phyloP scores from a whole-genome alignment of 2,113 vertebrate genomes.

The Oryctolagus cuniculus region DNA sequence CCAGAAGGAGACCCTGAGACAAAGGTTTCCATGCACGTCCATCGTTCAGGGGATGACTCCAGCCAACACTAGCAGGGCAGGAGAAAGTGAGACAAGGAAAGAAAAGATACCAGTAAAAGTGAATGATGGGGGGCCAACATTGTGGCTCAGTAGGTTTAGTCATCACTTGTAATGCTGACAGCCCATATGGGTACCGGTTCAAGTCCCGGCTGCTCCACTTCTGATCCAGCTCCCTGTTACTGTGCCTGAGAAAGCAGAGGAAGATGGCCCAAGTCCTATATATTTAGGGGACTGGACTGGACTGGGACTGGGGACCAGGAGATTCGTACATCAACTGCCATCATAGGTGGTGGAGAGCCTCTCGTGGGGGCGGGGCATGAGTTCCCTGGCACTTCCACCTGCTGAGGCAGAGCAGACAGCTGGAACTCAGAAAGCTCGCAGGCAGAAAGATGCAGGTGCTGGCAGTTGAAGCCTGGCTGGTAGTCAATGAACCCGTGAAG shows the following conservation, averaged over 20 bases:
- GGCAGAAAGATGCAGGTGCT: neutral
- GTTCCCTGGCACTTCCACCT: neutral
- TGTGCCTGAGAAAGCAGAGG: too few species aligned
- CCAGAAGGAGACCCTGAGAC: neutral
- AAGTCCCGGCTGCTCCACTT: too few species aligned
- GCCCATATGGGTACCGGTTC: too few species aligned
- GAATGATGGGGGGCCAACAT: neutral
- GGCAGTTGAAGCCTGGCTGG: neutral
- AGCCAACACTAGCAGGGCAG: neutral
- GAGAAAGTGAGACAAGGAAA: neutral
- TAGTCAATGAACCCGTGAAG: neutral
- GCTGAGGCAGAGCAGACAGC: neutral
- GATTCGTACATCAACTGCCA: neutral
- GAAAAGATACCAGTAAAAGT: neutral
- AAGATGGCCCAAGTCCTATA: too few species aligned
- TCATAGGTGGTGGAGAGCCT: neutral
- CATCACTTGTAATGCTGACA: too few species aligned
- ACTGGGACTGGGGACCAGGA: neutral
- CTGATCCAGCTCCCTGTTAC: neutral
- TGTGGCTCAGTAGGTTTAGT: too few species aligned
- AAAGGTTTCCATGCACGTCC: neutral
- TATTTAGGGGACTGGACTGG: neutral
- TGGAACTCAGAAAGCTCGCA: neutral
- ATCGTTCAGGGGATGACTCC: neutral
- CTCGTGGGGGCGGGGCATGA: neutral